Evolutionary conservation across 1,140 invertebrate genomes (phyloP).

Genomic region (Colletes gigas): DNA sequence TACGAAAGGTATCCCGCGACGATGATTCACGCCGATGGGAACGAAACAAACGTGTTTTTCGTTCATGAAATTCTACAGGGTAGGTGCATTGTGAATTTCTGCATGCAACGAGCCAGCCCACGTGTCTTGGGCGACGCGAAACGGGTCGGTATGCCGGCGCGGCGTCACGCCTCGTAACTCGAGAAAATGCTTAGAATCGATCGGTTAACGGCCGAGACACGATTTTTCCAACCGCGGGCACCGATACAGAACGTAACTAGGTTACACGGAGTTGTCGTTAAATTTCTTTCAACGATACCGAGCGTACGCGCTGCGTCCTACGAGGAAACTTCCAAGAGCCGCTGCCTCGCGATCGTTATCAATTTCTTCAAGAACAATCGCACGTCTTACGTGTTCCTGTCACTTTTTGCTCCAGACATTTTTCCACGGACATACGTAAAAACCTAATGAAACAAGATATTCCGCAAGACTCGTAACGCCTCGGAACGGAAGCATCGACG

Average conservation of each 20-base stretch:
- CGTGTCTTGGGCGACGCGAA: conserved; percentile 49
- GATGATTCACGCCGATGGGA: neutral
- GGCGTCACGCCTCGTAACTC: conserved; percentile 63
- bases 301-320: no score
- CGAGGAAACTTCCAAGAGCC: no score
- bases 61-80: conserved; percentile 8
- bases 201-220: conserved; percentile 63
- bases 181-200: conserved; percentile 64
- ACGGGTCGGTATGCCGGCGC: conserved; percentile 50
- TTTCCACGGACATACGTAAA: no score
- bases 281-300: conserved; percentile 18
- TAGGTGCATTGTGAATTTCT: neutral
- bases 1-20: neutral
- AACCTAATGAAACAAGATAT: no score
- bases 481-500: no score
- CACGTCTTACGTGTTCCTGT: no score
- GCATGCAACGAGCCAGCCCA: conserved; percentile 27
- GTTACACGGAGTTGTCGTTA: conserved; percentile 36
- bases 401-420: no score
- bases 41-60: neutral
- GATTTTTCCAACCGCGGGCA: conserved; percentile 57
- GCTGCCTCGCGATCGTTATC: no score
- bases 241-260: conserved; percentile 44
- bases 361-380: no score
- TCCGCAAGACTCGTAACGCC: no score